Conservation (phyloP, 2,888 invertebrate species). For the Tenthredo scrophulariae region DNA sequence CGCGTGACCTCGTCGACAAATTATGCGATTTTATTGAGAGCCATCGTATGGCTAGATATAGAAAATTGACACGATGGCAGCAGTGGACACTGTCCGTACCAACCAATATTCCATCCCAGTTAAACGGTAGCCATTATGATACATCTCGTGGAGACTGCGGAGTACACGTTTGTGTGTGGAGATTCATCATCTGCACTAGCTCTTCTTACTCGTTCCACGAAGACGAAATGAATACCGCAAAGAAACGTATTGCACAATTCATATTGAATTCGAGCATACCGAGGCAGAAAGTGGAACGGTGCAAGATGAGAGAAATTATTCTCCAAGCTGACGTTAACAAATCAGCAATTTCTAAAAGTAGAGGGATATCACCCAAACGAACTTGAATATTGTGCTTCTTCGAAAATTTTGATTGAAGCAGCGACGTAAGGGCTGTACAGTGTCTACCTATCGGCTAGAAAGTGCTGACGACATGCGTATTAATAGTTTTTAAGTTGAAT, state of each 20-base stretch:
- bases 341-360: not conserved
- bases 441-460: too few relatives aligned
- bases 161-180: not conserved
- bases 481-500: too few relatives aligned
- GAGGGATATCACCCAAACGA: not conserved
- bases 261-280: not conserved
- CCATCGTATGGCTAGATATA: conserved; percentile 21
- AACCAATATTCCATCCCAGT: not conserved
- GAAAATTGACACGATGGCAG: not conserved
- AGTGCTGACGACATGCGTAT: too few relatives aligned
- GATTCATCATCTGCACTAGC: not conserved
- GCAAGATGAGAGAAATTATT: not conserved
- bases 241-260: not conserved
- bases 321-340: not conserved
- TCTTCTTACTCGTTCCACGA: not conserved
- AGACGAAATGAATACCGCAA: not conserved
- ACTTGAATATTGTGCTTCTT: not conserved
- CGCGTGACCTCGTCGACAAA: not conserved
- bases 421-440: not conserved
- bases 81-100: not conserved
- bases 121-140: not conserved
- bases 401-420: conserved; percentile 3
- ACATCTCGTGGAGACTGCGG: not conserved
- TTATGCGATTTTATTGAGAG: conserved; percentile 11
- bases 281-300: not conserved